Percentiles rank a stretch among this genome's conserved stretches.
phyloP scores from a whole-genome alignment of 2,888 invertebrate genomes.

The Euplagia quadripunctaria region DNA sequence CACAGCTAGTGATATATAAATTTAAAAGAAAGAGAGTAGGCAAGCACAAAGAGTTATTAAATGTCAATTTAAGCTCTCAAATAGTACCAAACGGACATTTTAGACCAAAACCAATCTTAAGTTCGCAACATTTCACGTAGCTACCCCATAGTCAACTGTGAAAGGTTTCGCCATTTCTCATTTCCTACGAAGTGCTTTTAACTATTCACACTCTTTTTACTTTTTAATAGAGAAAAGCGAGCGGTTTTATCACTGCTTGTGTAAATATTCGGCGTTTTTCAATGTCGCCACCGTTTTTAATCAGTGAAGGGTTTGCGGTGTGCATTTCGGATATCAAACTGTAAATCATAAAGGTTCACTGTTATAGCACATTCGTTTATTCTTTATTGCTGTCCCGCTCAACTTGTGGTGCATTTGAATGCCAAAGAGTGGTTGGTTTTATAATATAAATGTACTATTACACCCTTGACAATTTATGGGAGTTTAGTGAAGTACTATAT shows the following conservation, averaged over 20 bases:
- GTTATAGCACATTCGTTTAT: conserved; percentile 34
- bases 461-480: conserved; percentile 11
- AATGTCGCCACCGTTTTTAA: conserved; percentile 53
- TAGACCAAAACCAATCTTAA: conserved; percentile 18
- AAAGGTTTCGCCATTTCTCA: conserved; percentile 44
- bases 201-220: conserved; percentile 57
- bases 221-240: conserved; percentile 50
- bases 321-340: conserved; percentile 43
- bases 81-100: background rate
- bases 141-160: conserved; percentile 21
- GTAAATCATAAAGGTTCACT: conserved; percentile 49
- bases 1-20: too few species aligned
- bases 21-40: too few species aligned
- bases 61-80: background rate
- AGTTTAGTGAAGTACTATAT: background rate
- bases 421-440: conserved; percentile 15
- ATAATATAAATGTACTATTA: conserved; percentile 21
- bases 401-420: conserved; percentile 41
- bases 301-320: conserved; percentile 49
- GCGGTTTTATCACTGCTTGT: conserved; percentile 35
- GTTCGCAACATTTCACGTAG: conserved; percentile 4
- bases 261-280: conserved; percentile 54
- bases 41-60: background rate
- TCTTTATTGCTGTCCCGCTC: conserved; percentile 32
- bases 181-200: conserved; percentile 59